Percentiles rank a stretch among this genome's conserved stretches.
These are phyloP conservation scores for Naso thynnoides DNA, from an alignment of 2,797 vertebrate genomes.

Conservation along the genomic window DNA sequence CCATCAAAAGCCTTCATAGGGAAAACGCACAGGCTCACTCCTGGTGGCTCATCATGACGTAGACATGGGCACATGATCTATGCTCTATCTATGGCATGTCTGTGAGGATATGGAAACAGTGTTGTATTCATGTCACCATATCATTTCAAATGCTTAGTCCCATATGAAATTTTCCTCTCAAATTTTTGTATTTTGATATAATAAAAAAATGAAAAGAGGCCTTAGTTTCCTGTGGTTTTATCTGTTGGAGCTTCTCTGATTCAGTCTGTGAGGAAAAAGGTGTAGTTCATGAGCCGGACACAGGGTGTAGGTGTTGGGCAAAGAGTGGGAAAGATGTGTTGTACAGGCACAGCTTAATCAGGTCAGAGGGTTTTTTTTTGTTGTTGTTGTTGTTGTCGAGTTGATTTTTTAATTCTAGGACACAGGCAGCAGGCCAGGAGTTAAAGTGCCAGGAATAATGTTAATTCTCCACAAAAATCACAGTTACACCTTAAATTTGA, in stretches of 20 bases:
- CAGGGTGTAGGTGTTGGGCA: slow-evolving; percentile 78
- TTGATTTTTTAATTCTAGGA: slow-evolving; percentile 32
- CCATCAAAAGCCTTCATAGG: slow-evolving; percentile 70
- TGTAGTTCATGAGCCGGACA: slow-evolving; percentile 76
- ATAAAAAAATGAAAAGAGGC: slow-evolving; percentile 86
- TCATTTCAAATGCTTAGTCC: slow-evolving; percentile 87
- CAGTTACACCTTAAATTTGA: neutral
- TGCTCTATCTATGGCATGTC: slow-evolving; percentile 79
- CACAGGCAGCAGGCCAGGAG: slow-evolving; percentile 17
- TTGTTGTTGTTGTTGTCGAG: too few relatives aligned
- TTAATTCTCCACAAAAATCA: neutral
- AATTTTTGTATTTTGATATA: slow-evolving; percentile 92
- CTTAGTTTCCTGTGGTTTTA: slow-evolving; percentile 53
- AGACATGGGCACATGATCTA: slow-evolving; percentile 79
- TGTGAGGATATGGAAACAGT: slow-evolving; percentile 83
- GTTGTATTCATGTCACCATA: slow-evolving; percentile 85
- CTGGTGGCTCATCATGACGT: slow-evolving; percentile 72
- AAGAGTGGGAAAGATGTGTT: slow-evolving; percentile 23
- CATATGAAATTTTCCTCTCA: slow-evolving; percentile 87
- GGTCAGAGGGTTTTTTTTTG: slow-evolving; percentile 44
- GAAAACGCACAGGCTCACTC: slow-evolving; percentile 72
- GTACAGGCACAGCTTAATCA: slow-evolving; percentile 38
- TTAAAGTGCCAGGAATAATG: neutral
- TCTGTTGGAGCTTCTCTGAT: slow-evolving; percentile 9
- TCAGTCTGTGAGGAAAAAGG: neutral